These are phyloP conservation scores for Pteruthius melanotis DNA, from an alignment of 2,113 vertebrate genomes.

Conservation along the genomic window DNA sequence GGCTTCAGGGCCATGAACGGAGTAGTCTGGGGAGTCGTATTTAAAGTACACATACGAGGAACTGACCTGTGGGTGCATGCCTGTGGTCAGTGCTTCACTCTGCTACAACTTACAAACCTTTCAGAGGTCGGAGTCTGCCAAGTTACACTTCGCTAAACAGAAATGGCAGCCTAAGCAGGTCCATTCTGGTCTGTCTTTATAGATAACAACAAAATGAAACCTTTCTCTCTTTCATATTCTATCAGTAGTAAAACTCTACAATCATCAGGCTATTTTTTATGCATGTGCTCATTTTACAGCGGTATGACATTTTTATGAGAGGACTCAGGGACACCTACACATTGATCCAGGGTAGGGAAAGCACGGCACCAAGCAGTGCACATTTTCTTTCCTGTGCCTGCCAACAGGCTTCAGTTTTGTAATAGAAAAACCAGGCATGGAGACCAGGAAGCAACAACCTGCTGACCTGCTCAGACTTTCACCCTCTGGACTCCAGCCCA, in stretches of 20 bases:
- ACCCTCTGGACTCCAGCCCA: background rate
- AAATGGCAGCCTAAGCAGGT: background rate
- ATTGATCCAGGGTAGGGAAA: background rate
- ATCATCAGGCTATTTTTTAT: background rate
- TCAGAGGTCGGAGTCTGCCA: background rate
- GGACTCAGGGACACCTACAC: background rate
- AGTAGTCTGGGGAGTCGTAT: background rate
- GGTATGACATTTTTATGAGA: background rate
- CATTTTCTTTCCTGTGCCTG: background rate
- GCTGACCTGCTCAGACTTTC: background rate
- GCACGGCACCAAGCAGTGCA: background rate
- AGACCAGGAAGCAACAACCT: background rate
- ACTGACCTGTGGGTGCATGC: background rate
- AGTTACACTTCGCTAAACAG: background rate
- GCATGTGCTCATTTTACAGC: background rate
- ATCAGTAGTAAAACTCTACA: background rate
- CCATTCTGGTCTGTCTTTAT: background rate
- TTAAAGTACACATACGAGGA: background rate
- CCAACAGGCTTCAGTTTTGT: background rate
- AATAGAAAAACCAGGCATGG: background rate
- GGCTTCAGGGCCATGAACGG: slow-evolving; percentile 4
- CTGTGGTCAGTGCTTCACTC: background rate
- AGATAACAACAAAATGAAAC: background rate
- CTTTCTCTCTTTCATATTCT: background rate
- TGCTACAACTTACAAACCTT: background rate